Percentiles rank a stretch among this genome's conserved stretches.
Conservation (phyloP, 2,797 vertebrate genomes). For the Botia almorhae region DNA sequence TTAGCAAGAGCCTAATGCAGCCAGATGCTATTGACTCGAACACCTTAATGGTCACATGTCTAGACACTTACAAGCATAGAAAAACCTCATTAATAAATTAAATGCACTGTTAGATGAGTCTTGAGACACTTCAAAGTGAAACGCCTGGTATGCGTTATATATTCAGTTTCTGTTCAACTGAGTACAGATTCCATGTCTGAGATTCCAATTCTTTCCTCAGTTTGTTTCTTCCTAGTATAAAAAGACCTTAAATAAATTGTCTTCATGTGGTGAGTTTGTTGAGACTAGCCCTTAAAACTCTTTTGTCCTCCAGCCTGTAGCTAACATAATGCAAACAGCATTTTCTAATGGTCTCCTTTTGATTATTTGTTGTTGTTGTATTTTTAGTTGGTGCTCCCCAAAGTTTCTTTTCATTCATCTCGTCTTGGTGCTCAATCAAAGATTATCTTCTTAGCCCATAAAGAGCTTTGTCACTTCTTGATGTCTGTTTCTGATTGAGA, state of each 20-base stretch:
- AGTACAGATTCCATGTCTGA: slow-evolving; percentile 40
- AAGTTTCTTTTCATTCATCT: slow-evolving; percentile 72
- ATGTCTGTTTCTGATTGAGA: slow-evolving; percentile 82
- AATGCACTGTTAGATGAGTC: slow-evolving; percentile 37
- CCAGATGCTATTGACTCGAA: slow-evolving; percentile 56
- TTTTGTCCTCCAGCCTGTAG: not conserved
- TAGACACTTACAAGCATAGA: slow-evolving; percentile 44
- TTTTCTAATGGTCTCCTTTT: slow-evolving; percentile 57
- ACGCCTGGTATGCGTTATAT: slow-evolving; percentile 11
- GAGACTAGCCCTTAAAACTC: not conserved
- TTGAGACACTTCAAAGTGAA: slow-evolving; percentile 25
- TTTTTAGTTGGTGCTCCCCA: slow-evolving; percentile 68
- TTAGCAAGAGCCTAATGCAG: slow-evolving; percentile 47
- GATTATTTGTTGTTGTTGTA: slow-evolving; percentile 62
- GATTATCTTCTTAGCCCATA: slow-evolving; percentile 78
- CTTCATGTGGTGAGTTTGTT: not conserved
- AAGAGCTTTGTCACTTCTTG: slow-evolving; percentile 84
- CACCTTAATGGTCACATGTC: slow-evolving; percentile 46
- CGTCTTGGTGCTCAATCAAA: slow-evolving; percentile 77
- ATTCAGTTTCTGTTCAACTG: slow-evolving; percentile 22
- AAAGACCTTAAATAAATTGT: slow-evolving; percentile 27
- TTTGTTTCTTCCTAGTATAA: slow-evolving; percentile 2
- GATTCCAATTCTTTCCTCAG: slow-evolving; percentile 4
- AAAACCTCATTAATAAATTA: slow-evolving; percentile 53
- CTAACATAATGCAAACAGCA: slow-evolving; percentile 9